Conservation (phyloP, 2,113 vertebrate genomes). For the Elgaria multicarinata region DNA sequence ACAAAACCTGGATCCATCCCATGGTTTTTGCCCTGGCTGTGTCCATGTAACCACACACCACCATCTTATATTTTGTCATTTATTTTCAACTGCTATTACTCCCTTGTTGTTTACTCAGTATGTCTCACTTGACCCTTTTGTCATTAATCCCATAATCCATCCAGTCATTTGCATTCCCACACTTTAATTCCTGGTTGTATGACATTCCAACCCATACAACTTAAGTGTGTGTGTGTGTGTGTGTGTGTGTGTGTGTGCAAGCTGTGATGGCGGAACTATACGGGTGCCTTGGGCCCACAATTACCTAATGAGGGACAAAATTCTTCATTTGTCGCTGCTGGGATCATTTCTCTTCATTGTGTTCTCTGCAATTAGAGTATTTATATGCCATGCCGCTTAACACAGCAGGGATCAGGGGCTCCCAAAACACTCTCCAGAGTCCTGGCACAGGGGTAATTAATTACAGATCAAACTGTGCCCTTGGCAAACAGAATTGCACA, state of each 20-base stretch:
- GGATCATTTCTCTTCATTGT: constrained; percentile 62
- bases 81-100: background rate
- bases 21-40: background rate
- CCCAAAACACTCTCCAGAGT: constrained; percentile 43
- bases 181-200: background rate
- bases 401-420: background rate
- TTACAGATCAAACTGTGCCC: constrained; percentile 40
- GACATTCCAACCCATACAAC: background rate
- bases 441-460: constrained; percentile 10
- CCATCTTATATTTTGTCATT: background rate
- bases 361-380: constrained; percentile 48
- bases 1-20: no score
- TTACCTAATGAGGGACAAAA: constrained; percentile 68
- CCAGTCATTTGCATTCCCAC: background rate
- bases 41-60: background rate
- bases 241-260: background rate
- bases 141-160: background rate
- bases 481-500: constrained; percentile 11
- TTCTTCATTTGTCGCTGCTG: constrained; percentile 58
- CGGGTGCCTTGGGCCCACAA: constrained; percentile 53
- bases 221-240: background rate
- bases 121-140: background rate
- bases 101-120: background rate
- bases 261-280: constrained; percentile 55
- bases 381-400: constrained; percentile 47